Evolutionary conservation across 2,888 invertebrate genomes (phyloP).

Genomic region (Gari tellinella): DNA sequence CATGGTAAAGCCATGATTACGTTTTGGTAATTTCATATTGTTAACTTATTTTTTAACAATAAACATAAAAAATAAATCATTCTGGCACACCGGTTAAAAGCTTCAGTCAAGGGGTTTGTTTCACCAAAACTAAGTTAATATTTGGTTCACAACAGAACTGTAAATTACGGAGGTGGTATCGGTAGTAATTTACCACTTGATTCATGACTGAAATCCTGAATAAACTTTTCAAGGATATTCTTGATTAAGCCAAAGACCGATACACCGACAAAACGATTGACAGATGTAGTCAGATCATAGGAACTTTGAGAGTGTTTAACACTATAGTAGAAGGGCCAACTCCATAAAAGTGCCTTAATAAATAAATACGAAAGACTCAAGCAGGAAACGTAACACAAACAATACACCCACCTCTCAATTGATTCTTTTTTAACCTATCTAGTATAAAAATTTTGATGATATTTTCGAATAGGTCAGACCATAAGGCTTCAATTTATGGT

Average conservation of each 20-base stretch:
- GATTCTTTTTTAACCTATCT: too few relatives aligned
- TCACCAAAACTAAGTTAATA: slow-evolving; percentile 38
- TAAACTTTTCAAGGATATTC: slow-evolving; percentile 43
- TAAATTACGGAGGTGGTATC: slow-evolving; percentile 54
- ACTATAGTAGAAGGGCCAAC: too few relatives aligned
- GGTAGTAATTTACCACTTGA: slow-evolving; percentile 54
- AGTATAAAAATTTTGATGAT: too few relatives aligned
- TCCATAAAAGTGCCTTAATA: too few relatives aligned
- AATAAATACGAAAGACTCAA: too few relatives aligned
- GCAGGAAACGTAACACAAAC: too few relatives aligned
- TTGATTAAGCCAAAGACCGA: slow-evolving; percentile 27
- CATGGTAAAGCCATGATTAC: slow-evolving; percentile 60
- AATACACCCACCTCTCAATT: too few relatives aligned
- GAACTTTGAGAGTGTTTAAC: too few relatives aligned
- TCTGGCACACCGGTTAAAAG: slow-evolving; percentile 44
- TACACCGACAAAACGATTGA: slow-evolving; percentile 33
- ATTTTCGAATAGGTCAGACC: too few relatives aligned
- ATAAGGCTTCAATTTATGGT: too few relatives aligned
- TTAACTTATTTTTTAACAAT: slow-evolving; percentile 38
- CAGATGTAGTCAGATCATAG: slow-evolving; percentile 12
- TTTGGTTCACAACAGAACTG: slow-evolving; percentile 29
- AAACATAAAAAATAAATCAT: slow-evolving; percentile 52
- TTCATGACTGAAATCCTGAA: slow-evolving; percentile 60
- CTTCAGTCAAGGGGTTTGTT: slow-evolving; percentile 39
- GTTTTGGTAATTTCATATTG: slow-evolving; percentile 42